These are phyloP conservation scores for Actias luna DNA, from an alignment of 2,888 invertebrate genomes.

Conservation along the genomic window DNA sequence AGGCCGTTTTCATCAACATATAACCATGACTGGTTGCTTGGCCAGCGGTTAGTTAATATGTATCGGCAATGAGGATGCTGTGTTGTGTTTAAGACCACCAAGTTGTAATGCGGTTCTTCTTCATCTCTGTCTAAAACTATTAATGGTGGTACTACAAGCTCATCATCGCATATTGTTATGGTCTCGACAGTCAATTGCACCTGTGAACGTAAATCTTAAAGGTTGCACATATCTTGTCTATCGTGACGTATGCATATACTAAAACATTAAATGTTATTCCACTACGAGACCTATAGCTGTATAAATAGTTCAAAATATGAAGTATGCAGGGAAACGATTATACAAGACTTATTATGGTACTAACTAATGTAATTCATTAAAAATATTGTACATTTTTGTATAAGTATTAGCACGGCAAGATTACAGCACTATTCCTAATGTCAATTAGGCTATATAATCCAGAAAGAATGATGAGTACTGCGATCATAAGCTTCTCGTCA, in stretches of 20 bases:
- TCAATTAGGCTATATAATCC: no score
- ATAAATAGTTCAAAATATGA: no score
- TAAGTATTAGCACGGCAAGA: no score
- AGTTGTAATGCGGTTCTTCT: constrained; percentile 55
- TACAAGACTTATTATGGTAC: not conserved
- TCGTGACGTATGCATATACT: not conserved
- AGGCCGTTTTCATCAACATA: constrained; percentile 63
- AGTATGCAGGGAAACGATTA: no score
- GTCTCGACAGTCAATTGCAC: constrained; percentile 55
- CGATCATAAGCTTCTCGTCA: no score
- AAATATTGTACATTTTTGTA: no score
- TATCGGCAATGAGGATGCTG: constrained; percentile 53
- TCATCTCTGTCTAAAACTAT: constrained; percentile 66
- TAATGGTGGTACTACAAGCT: constrained; percentile 54
- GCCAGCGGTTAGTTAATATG: constrained; percentile 63
- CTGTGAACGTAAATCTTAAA: constrained; percentile 35
- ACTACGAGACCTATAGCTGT: no score
- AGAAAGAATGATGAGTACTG: no score
- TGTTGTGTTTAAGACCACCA: constrained; percentile 49
- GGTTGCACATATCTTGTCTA: not conserved
- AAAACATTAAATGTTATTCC: not conserved
- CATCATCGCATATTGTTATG: constrained; percentile 43
- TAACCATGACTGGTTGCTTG: constrained; percentile 62
- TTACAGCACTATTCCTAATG: no score
- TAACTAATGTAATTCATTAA: no score